A percentile compares a stretch with the other conserved stretches of the same genome.
These are phyloP conservation scores for Malurus splendens DNA, from an alignment of 2,797 vertebrate genomes.

Conservation along the genomic window DNA sequence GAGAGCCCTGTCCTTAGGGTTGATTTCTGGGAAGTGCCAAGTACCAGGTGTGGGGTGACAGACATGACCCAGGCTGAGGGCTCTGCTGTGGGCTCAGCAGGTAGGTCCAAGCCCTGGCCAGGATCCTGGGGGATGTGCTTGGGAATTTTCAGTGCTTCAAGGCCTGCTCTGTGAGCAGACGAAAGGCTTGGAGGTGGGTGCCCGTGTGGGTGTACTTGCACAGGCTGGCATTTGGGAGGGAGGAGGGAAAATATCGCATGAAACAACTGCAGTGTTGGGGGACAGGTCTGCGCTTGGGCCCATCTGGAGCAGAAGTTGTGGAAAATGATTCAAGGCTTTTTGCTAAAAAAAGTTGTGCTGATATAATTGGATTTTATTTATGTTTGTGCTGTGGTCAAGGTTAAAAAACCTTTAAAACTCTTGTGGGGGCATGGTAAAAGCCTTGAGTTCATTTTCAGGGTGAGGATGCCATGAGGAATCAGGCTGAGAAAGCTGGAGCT, in stretches of 20 bases:
- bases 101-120: background rate
- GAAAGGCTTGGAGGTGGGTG: background rate
- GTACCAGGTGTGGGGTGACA: background rate
- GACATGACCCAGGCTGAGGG: background rate
- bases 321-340: background rate
- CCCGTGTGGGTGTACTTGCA: conserved; percentile 10
- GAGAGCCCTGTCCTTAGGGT: background rate
- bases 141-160: background rate
- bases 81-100: rapidly evolving
- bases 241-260: conserved; percentile 28
- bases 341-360: background rate
- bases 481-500: background rate
- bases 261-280: conserved; percentile 12
- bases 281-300: background rate
- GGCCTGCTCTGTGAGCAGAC: background rate
- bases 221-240: conserved; percentile 1
- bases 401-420: background rate
- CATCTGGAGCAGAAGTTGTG: background rate
- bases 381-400: background rate
- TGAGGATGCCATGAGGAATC: background rate
- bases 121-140: background rate
- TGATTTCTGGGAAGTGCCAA: background rate
- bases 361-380: background rate
- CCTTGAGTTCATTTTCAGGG: background rate
- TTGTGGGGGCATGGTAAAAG: background rate